phyloP scores from a whole-genome alignment of 2,113 vertebrate species.

The Pithys albifrons region DNA sequence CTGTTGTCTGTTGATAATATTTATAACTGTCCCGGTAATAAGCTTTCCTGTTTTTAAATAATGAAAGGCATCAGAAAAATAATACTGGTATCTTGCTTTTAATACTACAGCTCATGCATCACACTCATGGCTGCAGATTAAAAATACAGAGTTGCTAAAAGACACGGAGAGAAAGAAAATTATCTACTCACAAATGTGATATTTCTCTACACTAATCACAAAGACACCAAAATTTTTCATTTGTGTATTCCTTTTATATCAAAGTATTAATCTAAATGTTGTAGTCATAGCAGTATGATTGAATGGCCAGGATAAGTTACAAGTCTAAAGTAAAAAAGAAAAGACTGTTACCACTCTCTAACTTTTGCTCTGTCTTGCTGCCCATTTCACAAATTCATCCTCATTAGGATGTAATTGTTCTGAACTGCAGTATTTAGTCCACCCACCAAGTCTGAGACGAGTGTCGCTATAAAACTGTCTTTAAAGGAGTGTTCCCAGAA shows the following conservation, averaged over 20 bases:
- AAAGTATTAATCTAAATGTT: conserved; percentile 27
- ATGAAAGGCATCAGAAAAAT: background rate
- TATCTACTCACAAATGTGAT: background rate
- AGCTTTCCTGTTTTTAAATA: background rate
- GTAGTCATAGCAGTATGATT: background rate
- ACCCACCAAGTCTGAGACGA: background rate
- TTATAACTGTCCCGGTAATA: background rate
- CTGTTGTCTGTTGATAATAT: background rate
- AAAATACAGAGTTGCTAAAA: background rate
- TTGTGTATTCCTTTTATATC: background rate
- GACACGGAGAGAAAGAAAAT: conserved; percentile 2
- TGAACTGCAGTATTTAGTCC: background rate
- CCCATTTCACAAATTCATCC: background rate
- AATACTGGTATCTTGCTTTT: background rate
- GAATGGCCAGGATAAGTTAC: background rate
- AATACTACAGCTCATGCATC: background rate
- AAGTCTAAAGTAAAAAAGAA: background rate
- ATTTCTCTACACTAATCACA: conserved; percentile 38
- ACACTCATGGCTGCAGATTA: conserved; percentile 13
- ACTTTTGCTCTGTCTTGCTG: background rate
- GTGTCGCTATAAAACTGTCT: background rate
- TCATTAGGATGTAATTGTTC: background rate
- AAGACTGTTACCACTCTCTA: background rate
- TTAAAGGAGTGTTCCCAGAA: background rate
- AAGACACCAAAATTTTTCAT: conserved; percentile 32